Base-by-base conservation (phyloP, 2,797 vertebrate genomes). In the Hippocampus kuda region DNA sequence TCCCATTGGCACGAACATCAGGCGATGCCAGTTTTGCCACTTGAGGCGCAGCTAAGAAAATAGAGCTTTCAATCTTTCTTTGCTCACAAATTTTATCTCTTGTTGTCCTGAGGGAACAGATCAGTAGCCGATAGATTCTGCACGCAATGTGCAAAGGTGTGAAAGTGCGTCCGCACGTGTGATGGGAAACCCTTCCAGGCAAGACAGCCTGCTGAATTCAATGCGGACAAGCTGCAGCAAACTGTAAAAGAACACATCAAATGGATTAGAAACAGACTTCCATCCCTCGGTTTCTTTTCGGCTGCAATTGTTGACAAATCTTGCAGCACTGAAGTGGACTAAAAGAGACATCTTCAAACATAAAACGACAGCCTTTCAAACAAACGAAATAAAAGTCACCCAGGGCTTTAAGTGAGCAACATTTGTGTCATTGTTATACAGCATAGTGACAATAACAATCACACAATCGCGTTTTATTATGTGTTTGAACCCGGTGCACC, bases 381-480 rank as follows among this genome's bases (percentile, higher is more conserved):
- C 81, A 76, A 84, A 76, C 60, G 71, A 87, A 86, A 87, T 87
- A 86, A 88, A 88, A 86, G 87, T 83, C 83, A 72, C 84, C 73
- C 84, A 83, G 82, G 80, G 79, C 83, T 87, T 88, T 84, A 84
- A 89, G 88, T 85, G 84, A 80, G 79, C 82, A 56, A 79, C 79
- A 75, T 85, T 85, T 85, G 75, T 81, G 82, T 87, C 83, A 79
- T 84, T 84, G 75, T 83, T 88, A 87, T 81, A 87, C 81, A 71
- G 79, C 65, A 3, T 86, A 85, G 77, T 77, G 81, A 83, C 84
- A 86, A 87, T 75, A 84, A 84, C 76, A 87, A 84, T 87, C 83
- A 88, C 87, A 89, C 86, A 88, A 86, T 85, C 85, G 85, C 79
- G 83, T 89, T 89, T 90, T 87, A 88, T 85, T 85, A 80, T 75